Evolutionary conservation across 2,113 vertebrate species (phyloP).

Genomic region (Atherinomorus stipes): DNA sequence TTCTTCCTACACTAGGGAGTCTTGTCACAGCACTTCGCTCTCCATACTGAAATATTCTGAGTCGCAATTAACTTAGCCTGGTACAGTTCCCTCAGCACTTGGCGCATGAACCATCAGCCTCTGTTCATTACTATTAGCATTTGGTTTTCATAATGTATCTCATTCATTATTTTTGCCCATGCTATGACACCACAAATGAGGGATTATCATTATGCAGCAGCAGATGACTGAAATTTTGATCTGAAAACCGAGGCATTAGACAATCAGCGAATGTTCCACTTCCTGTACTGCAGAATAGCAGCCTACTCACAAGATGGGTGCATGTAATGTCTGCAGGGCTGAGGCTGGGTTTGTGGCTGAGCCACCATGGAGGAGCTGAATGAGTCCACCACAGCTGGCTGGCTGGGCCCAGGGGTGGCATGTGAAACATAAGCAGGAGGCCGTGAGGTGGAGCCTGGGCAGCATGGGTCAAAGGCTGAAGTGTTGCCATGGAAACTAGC

Average conservation of each 20-base stretch:
- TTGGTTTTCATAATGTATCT: constrained; percentile 38
- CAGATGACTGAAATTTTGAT: background rate
- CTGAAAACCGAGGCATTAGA: background rate
- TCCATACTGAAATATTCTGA: constrained; percentile 54
- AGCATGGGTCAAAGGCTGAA: constrained; percentile 97
- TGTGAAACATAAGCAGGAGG: constrained; percentile 90
- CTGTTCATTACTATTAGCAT: constrained; percentile 67
- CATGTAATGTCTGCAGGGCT: constrained; percentile 96
- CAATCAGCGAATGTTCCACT: background rate
- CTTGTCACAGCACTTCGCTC: constrained; percentile 36
- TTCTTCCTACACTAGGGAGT: constrained; percentile 39
- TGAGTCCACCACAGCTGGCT: constrained; percentile 88
- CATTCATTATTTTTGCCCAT: constrained; percentile 21
- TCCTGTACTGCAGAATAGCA: background rate
- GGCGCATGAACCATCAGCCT: constrained; percentile 74
- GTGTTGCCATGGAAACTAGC: constrained; percentile 90
- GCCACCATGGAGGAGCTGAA: constrained; percentile 90
- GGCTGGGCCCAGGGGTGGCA: constrained; percentile 88
- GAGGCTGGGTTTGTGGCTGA: constrained; percentile 89
- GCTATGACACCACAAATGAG: background rate
- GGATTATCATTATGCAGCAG: background rate
- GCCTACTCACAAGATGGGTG: constrained; percentile 92
- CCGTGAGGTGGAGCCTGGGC: constrained; percentile 92
- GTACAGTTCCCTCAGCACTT: constrained; percentile 67
- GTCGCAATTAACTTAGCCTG: constrained; percentile 69